Base-by-base conservation (phyloP, 2,888 invertebrate species). In the Lasioglossum pauxillum region DNA sequence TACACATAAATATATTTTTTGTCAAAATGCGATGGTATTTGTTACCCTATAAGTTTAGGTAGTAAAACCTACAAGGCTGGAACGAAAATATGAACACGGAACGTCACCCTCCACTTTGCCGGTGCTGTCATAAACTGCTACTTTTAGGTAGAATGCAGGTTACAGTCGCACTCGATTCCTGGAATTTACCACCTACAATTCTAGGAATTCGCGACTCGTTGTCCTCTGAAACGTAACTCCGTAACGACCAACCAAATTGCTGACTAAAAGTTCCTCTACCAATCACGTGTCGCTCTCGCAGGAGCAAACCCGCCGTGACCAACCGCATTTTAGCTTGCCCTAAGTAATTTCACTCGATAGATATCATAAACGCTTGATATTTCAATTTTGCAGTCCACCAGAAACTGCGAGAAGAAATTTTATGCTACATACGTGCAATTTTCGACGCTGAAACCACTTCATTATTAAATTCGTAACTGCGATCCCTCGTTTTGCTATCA, bases 171-270 rank as follows among this genome's bases (percentile, higher is more conserved):
- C 35, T 67, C 67, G 67, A 67, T 67, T 67, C 19, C 3, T 67
- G 67, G 35, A 67, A 67, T 67, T 67, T 67, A 67, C 67, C 67
- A 67, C 35, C 67, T 67, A 19, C 35, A 67, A 67, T 67, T 67
- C 67, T 35, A 67, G 35, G 35, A 67, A 67, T 67, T 67, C 23
- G 67, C 67, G 67, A 67, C 67, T 67, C 67, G 67, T 67, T 67
- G 67, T 67, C 67, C 67, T 67, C 35, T 67, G 67, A 67, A 67
- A 67, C 67, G 35, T 67, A 67, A 67, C 67, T 67, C 35, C 35
- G 67, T 67, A 67, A 67, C 67, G 35, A 67, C 67, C 67, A 67
- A 35, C 35, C 67, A 23, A 67, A 67, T 67, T 31, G 35, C 35
- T 23, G 19, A 35, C 67, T 67, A 35, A 67, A 67, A 67, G 67